Evolutionary conservation across 2,888 invertebrate genomes (phyloP), one percentile per base, ranked within the genome.

Genomic region (Leptopilina myrica): DNA sequence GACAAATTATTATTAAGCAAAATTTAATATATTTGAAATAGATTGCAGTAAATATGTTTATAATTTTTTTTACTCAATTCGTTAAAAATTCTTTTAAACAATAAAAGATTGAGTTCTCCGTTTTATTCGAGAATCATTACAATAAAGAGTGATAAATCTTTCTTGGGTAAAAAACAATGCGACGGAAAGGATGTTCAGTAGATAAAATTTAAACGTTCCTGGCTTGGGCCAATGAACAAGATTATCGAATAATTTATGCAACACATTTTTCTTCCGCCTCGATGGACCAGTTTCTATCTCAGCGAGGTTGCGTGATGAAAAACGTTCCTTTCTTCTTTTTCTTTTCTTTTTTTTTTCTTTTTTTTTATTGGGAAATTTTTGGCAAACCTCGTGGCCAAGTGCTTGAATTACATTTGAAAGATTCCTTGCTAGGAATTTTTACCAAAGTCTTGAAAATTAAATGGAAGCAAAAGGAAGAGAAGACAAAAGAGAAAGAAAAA

Each of bases 241-340:
- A 73, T 53, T 73, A 73, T 73, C 73, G 40, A 73, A 73, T 73
- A 73, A 75, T 79, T 79, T 75, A 76, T 76, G 78, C 76, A 66
- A 67, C 59, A 62, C 76, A 75, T 66, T 76, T 76, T 65, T 76
- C 78, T 53, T 59, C 46, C 62, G 66, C 15, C 56, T 76, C 59
- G 11, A 56, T 73, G 56, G 33, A 73, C 73, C 33, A 40, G 73
- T 73, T 73, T 73, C 73, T 53, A n/a, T 49, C 49, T 49, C 49
- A 8, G 8, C 11, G 56, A 73, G 56, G 5, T 40, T 15, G 56
- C 33, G 33, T 59, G 73, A 73, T 56, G 33, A 73, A 53, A 73
- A 56, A 73, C 9, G 40, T 73, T 5, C 26, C 14, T 11, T 33
- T 33, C 33, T 33, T 33, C 33, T 33, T 33, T 3, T 33, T 33